These are phyloP conservation scores for Psammodynastes pulverulentus DNA, from an alignment of 2,113 vertebrate species.

Conservation along the genomic window DNA sequence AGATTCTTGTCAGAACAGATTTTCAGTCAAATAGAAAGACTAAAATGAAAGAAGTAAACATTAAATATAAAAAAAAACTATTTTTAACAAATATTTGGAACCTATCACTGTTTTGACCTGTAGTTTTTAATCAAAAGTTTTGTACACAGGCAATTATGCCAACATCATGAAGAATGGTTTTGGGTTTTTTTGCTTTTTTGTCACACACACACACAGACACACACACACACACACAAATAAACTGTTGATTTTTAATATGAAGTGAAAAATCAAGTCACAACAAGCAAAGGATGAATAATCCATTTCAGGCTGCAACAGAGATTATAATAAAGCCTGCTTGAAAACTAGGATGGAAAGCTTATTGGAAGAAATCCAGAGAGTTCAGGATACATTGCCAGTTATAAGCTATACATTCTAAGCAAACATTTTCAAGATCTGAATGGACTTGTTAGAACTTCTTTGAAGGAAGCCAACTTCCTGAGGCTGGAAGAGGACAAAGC, in stretches of 20 bases:
- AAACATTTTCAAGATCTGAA: neutral
- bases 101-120: neutral
- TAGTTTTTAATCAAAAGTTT: neutral
- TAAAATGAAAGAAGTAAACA: neutral
- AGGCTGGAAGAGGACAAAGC: neutral
- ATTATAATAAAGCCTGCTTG: neutral
- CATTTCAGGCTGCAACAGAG: neutral
- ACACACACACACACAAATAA: too few species aligned
- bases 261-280: neutral
- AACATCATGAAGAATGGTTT: neutral
- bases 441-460: neutral
- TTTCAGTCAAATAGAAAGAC: neutral
- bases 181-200: too few species aligned
- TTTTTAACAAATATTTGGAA: neutral
- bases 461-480: neutral
- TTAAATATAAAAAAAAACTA: neutral
- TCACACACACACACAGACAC: too few species aligned
- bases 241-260: neutral
- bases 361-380: neutral
- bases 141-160: neutral
- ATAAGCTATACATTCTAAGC: neutral
- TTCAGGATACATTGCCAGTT: neutral
- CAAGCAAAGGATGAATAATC: neutral
- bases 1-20: conserved; percentile 8
- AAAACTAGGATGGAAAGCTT: neutral